A percentile compares a stretch with the other conserved stretches of the same genome.
Evolutionary conservation across 1,140 invertebrate species (phyloP).

Genomic region (Chrysoperla carnea): DNA sequence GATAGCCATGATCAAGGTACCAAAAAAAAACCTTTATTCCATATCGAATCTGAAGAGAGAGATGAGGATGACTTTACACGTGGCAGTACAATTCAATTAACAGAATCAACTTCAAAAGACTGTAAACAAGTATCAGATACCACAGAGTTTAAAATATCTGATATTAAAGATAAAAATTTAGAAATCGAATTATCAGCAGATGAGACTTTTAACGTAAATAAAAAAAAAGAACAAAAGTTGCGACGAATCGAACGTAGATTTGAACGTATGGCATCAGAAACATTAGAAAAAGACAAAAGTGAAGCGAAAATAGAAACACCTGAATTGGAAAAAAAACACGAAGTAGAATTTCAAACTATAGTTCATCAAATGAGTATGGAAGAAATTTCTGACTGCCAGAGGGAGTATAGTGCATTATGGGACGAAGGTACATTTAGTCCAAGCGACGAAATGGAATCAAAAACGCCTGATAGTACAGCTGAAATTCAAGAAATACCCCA

Average conservation of each 20-base stretch:
- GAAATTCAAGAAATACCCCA: conserved; percentile 20
- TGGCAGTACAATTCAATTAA: neutral
- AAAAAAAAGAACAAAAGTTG: conserved; percentile 19
- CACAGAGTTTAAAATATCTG: neutral
- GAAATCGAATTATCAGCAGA: conserved; percentile 6
- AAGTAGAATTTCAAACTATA: conserved; percentile 26
- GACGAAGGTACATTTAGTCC: conserved; percentile 25
- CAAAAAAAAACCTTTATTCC: conserved; percentile 17
- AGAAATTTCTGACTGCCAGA: conserved; percentile 27
- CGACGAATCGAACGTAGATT: conserved; percentile 34
- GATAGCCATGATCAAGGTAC: no score
- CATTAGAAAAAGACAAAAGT: conserved; percentile 17
- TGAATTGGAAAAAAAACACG: conserved; percentile 22
- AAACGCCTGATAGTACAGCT: conserved; percentile 22
- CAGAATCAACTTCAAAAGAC: neutral
- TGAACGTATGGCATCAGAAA: conserved; percentile 31
- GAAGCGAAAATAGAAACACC: conserved; percentile 16
- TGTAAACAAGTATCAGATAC: neutral
- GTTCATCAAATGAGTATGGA: conserved; percentile 28
- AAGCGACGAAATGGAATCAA: conserved; percentile 23
- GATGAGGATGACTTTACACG: conserved; percentile 4
- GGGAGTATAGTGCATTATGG: conserved; percentile 24
- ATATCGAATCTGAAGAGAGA: conserved; percentile 22
- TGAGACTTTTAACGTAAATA: neutral
- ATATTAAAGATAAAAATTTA: neutral